Evolutionary conservation across 2,888 invertebrate species (phyloP), one percentile per base, ranked within the genome.

Genomic region (Spisula solida): DNA sequence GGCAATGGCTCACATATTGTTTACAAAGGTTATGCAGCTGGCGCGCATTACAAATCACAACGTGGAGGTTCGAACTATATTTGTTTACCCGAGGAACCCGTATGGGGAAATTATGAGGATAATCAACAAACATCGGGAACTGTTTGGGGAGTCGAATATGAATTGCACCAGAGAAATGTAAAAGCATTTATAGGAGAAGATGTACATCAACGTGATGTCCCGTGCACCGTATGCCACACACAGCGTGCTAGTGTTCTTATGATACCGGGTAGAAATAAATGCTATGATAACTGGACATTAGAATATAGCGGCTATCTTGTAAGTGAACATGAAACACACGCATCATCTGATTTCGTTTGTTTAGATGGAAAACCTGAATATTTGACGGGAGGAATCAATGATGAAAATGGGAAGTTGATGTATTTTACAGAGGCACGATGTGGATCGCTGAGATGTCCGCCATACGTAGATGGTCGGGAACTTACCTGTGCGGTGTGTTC

Each of bases 211-310:
- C 25, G 18, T 0, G 86, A 86, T n/a, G 81, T 81, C 14, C 86
- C 86, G 20, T 86, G 86, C 20, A 34, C 70, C 66, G 86, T 86
- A 5, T 86, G 86, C 31, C 47, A 31, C 14, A 70, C 86, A 56
- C 25, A 81, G 41, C 81, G 81, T 31, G 2, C 86, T 16, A 47
- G 12, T 8, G 78, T 82, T 20, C 0, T 86, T 6, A 86, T 86
- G 86, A 70, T 86, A 66, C 86, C 81, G 8, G 86, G 86, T 25
- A 31, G 85, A 8, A 81, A 81, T 31, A 31, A 66, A 25, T 86
- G 85, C 41, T 78, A 78, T 34, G 84, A 55, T 34, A 55, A 20
- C 20, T 85, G 84, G 84, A 85, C 51, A 29, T n/a, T 78, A 31
- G 84, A 85, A 55, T 85, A 85, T n/a, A 34, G 29, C 20, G 84